Evolutionary conservation across 2,113 vertebrate species (phyloP), one percentile per base, ranked within the genome.

Genomic region (Argyrosomus japonicus): DNA sequence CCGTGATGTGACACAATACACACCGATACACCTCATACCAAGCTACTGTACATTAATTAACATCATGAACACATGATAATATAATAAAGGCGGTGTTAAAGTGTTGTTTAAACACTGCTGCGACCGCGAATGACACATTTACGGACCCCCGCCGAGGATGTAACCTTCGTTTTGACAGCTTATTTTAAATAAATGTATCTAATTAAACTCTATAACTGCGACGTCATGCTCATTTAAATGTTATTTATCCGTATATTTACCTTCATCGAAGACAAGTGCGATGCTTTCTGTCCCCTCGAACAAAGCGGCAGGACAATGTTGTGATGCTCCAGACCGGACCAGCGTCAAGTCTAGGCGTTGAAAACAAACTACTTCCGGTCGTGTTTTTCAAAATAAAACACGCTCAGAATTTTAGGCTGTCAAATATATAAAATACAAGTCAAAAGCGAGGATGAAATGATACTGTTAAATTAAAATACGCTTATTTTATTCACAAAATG

Each of bases 261-360:
- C 93, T 87, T 92, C 91, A 92, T 93, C 36, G 87, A 94, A 88
- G 82, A 88, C 25, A 53, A 81, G 53, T 62, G 76, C 85, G 73
- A 45, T 18, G 77, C 56, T 88, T 77, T 57, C 62, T 43, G 75
- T 45, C 60, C 32, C 68, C 68, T 19, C 45, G 67, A 83, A 90
- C 82, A 92, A 91, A 91, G 88, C 90, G 14, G 79, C 71, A 50
- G 68, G 58, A 75, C 84, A 81, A 79, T 91, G 92, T 92, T 91
- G 89, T 90, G 91, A 92, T 91, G 93, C 87, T 93, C 61, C 45
- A 21, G 36, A 68, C 1, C 6, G 5, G 27, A 85, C 29, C 32
- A 15, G 18, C 3, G 75, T 73, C 61, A 85, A 88, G 51, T 1
- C 2, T 0, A 0, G 23, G 0, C 0, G 19, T 0, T 3, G 1